Base-by-base conservation (phyloP, 2,888 invertebrate species). In the Rhorus exstirpatorius region DNA sequence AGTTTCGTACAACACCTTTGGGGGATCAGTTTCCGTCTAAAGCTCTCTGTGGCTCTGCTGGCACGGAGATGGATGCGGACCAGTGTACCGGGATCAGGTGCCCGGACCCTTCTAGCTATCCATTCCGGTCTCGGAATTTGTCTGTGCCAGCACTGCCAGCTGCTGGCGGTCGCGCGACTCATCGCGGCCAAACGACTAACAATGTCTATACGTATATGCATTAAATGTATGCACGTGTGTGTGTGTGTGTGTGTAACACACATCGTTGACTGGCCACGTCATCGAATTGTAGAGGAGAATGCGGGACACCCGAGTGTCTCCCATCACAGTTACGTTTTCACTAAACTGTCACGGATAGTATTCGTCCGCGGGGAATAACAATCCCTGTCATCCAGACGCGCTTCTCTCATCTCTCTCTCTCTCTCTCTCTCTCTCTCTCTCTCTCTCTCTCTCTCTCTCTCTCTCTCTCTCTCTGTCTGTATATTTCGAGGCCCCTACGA, bases 141-240 rank as follows among this genome's bases (percentile, higher is more conserved):
- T 83, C 78, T 72, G 76, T 26, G 70, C 81, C 86, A 87, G 86
- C 78, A 70, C 72, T 26, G 70, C 81, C 86, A 87, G 86, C 84
- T 87, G 86, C 81, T 65, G 85, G 77, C 80, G 70, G 31, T 72
- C 81, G 80, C 71, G 60, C 72, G 70, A 68, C 75, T 72, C 77
- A 26, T 75, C 81, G 79, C 77, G 72, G 49, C 65, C 26, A 17
- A 60, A 70, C 49, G 51, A 38, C 70, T 35, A 70, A 65, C 71
- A 71, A 49, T 46, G 41, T 19, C 55, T 58, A 51, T 17, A 17
- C 4, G 31, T 35, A 19, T 21, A 58, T 19, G 6, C n/a, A 38
- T 10, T 60, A 38, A 24, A 21, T 38, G 1, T 46, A 24, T 68
- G 19, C 41, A 21, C 10, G n/a, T 26, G n/a, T 63, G 14, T 12